Evolutionary conservation across 2,113 vertebrate species (phyloP).

Genomic region (Sphaerodactylus townsendi): DNA sequence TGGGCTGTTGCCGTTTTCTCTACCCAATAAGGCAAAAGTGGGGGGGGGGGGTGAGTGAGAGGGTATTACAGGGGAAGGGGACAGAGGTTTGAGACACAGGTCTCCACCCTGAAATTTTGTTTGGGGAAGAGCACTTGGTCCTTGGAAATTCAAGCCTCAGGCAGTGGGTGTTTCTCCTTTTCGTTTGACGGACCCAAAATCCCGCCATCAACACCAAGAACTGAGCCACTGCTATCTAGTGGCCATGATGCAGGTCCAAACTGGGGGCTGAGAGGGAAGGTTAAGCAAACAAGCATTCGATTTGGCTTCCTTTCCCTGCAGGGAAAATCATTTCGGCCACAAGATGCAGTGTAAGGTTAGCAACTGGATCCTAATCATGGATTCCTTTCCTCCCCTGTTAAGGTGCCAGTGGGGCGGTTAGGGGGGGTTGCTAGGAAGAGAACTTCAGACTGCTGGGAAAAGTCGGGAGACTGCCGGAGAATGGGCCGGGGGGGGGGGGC

Average conservation of each 20-base stretch:
- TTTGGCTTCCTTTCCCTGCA: constrained; percentile 26
- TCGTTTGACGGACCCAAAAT: constrained; percentile 2
- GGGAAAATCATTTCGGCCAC: constrained; percentile 4
- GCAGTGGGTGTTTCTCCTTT: constrained; percentile 22
- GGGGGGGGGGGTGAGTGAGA: constrained; percentile 32
- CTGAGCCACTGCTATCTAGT: constrained; percentile 25
- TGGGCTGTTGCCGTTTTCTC: constrained; percentile 1
- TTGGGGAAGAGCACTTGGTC: neutral
- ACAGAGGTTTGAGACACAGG: neutral
- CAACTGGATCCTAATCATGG: rapidly evolving
- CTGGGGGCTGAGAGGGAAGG: constrained; percentile 22
- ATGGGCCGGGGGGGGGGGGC: neutral
- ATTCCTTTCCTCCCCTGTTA: too few relatives aligned
- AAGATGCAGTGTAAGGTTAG: neutral
- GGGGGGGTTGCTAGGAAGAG: neutral
- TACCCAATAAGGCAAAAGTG: neutral
- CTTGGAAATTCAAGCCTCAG: neutral
- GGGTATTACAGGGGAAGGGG: constrained; percentile 21
- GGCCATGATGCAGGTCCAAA: constrained; percentile 14
- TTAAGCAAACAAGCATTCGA: constrained; percentile 11
- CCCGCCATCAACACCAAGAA: constrained; percentile 8
- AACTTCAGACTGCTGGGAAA: neutral
- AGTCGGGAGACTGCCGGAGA: too few relatives aligned
- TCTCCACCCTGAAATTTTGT: neutral
- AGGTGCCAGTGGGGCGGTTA: too few relatives aligned